phyloP scores from a whole-genome alignment of 2,113 vertebrate species.

The Erpornis zantholeuca region DNA sequence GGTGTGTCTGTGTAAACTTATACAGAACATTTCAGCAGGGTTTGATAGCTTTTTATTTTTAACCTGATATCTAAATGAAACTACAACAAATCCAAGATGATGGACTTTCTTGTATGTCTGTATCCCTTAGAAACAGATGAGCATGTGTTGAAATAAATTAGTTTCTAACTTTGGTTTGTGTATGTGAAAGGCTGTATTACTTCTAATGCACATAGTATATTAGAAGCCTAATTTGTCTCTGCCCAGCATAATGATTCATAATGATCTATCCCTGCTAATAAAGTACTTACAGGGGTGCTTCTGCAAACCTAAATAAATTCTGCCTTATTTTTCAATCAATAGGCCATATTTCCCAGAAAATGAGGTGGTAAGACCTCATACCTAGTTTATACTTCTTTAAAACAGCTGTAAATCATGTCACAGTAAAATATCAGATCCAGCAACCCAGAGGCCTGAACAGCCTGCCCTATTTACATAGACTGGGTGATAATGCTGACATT shows the following conservation, averaged over 20 bases:
- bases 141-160: neutral
- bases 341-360: neutral
- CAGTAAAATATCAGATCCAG: neutral
- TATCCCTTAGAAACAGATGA: neutral
- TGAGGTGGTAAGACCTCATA: neutral
- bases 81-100: neutral
- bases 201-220: neutral
- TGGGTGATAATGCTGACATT: neutral
- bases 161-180: neutral
- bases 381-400: neutral
- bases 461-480: neutral
- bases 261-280: neutral
- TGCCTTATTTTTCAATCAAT: neutral
- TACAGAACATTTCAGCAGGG: neutral
- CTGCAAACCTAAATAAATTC: neutral
- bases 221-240: neutral
- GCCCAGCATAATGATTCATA: neutral
- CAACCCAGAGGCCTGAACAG: neutral
- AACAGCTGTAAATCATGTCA: neutral
- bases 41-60: conserved; percentile 7
- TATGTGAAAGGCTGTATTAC: neutral
- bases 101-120: neutral
- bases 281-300: neutral
- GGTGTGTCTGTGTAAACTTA: neutral
- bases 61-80: conserved; percentile 15